Evolutionary conservation across 1,140 invertebrate species (phyloP), one percentile per base, ranked within the genome.

Genomic region (Drosophila guanche): DNA sequence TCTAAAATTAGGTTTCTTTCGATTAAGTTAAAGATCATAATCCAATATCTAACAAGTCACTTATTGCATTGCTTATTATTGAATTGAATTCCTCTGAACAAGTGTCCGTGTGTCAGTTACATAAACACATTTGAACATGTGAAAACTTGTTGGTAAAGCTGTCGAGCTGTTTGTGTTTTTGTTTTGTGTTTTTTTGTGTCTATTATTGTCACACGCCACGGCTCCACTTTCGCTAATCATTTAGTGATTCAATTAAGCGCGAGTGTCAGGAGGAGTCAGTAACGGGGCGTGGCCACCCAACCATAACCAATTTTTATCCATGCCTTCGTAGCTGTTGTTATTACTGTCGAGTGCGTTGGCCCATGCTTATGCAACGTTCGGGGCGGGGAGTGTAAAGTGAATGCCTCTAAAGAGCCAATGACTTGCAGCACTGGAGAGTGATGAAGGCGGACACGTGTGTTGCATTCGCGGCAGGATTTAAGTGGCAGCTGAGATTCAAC

Each of bases 181-280:
- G 22, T 68, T 52, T 37, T 20, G 16, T 52, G 50, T 37, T 52
- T 33, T 29, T 50, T 25, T 27, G 48, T 10, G 7, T 12, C 33
- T 68, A 20, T 54, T 48, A 47, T 42, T 78, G 77, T 79, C 75
- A 74, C 55, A 58, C 37, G 6, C 37, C 50, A 60, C 29, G 40
- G 40, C 48, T 27, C 66, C 72, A 62, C 69, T 65, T 74, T 68
- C 73, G 73, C 77, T 51, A 47, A 66, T 62, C 60, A 80, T 85
- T 81, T 85, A 85, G 81, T 62, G 62, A 57, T 75, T 85, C 77
- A 85, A 85, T 85, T 86, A 88, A 75, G 73, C 81, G 60, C 62
- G 73, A 85, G 60, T 77, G 79, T 20, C 16, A 20, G 16, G 33
- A 50, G 78, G 62, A 67, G 37, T 72, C 53, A 71, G 62, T 60